A percentile compares a stretch with the other conserved stretches of the same genome.
phyloP scores from a whole-genome alignment of 92 coral and sea anemone genomes.

The Zoanthus sansibaricus region DNA sequence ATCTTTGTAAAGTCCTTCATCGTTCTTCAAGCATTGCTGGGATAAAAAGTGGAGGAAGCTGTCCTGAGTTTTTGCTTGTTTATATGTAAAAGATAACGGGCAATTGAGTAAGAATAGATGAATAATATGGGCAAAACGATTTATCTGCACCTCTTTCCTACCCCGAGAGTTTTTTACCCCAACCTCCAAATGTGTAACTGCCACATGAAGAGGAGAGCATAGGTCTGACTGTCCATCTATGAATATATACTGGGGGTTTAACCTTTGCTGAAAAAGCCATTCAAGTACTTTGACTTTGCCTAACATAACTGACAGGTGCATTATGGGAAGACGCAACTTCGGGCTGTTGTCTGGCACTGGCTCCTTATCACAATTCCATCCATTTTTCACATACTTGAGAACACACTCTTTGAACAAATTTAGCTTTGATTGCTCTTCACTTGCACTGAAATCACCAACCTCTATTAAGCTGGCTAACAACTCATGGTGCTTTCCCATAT shows the following conservation, averaged over 20 bases:
- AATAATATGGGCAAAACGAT: constrained; percentile 24
- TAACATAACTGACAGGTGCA: constrained; percentile 41
- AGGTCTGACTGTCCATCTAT: background rate
- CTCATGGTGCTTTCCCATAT: constrained; percentile 39
- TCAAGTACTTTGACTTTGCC: constrained; percentile 27
- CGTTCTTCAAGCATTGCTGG: constrained; percentile 11
- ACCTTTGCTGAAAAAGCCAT: constrained; percentile 27
- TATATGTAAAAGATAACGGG: background rate
- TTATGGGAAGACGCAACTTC: constrained; percentile 23
- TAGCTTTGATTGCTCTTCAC: constrained; percentile 15
- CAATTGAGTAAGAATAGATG: constrained; percentile 20
- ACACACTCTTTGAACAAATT: constrained; percentile 19
- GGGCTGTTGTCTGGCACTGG: constrained; percentile 36
- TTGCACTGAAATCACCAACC: background rate
- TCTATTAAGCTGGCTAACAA: background rate
- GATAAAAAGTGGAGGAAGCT: constrained; percentile 38
- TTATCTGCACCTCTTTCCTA: constrained; percentile 13
- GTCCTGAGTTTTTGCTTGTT: constrained; percentile 15
- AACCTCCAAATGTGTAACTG: constrained; percentile 19
- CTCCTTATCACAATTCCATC: constrained; percentile 28
- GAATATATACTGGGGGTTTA: background rate
- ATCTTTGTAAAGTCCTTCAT: constrained; percentile 7
- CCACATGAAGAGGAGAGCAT: constrained; percentile 41
- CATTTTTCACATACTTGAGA: constrained; percentile 1
- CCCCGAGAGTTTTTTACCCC: background rate